phyloP scores from a whole-genome alignment of 64 coral and sea anemone species.

The Cladopsammia gracilis region DNA sequence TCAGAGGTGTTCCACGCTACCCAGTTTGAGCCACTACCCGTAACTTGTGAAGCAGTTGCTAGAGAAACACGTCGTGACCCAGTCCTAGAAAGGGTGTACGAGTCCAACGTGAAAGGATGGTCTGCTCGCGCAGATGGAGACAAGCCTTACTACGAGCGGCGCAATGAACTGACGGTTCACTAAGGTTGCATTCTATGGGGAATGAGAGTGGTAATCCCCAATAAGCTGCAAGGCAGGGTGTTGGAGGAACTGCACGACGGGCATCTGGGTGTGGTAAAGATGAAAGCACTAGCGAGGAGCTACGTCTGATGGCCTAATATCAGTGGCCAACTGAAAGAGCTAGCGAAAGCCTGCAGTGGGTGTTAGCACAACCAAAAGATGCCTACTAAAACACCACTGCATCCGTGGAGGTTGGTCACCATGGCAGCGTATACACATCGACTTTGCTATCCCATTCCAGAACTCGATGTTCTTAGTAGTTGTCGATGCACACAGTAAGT shows the following conservation, averaged over 20 bases:
- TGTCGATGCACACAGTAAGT: slow-evolving; percentile 62
- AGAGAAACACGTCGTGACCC: slow-evolving; percentile 55
- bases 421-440: slow-evolving; percentile 63
- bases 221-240: no score
- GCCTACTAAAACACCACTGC: slow-evolving; percentile 30
- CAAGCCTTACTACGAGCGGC: slow-evolving; percentile 16
- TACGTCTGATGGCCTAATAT: no score
- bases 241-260: no score
- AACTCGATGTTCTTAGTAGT: slow-evolving; percentile 30
- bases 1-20: slow-evolving; percentile 59
- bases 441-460: slow-evolving; percentile 8
- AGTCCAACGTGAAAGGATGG: slow-evolving; percentile 48
- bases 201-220: no score
- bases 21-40: slow-evolving; percentile 42
- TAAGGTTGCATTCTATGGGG: slow-evolving; percentile 41
- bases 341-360: slow-evolving; percentile 45
- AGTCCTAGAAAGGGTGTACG: slow-evolving; percentile 11
- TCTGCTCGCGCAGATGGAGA: slow-evolving; percentile 20
- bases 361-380: slow-evolving; percentile 38
- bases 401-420: slow-evolving; percentile 36
- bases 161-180: slow-evolving; percentile 61
- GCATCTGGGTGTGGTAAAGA: no score
- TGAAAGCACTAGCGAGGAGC: no score
- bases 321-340: no score
- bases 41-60: slow-evolving; percentile 41